A percentile compares a stretch with the other conserved stretches of the same genome.
These are phyloP conservation scores for Microcaecilia unicolor DNA, from an alignment of 2,797 vertebrate genomes.

Conservation along the genomic window DNA sequence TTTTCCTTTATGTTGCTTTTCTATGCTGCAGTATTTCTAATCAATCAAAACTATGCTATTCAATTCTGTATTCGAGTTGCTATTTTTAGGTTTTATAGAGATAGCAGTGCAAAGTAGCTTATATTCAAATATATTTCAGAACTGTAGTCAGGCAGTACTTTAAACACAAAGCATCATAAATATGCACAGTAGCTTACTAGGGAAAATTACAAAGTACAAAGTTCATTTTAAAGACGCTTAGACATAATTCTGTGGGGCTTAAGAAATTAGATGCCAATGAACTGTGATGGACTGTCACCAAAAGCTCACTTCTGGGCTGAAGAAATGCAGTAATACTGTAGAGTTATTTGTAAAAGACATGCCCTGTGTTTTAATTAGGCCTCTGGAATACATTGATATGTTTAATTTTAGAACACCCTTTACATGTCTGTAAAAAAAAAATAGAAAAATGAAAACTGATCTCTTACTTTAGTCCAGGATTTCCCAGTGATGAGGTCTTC, in stretches of 20 bases:
- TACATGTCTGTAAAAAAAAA: too few species aligned
- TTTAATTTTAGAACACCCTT: too few species aligned
- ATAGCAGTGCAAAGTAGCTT: not conserved
- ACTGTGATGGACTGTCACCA: not conserved
- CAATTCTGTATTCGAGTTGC: not conserved
- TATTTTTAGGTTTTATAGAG: not conserved
- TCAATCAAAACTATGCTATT: too few species aligned
- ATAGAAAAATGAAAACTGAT: too few species aligned
- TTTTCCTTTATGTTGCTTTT: too few species aligned
- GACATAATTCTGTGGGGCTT: not conserved
- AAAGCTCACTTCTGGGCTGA: not conserved
- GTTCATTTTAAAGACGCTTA: not conserved
- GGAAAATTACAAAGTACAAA: not conserved
- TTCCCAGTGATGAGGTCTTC: too few species aligned
- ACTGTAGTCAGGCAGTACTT: not conserved
- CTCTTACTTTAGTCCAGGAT: too few species aligned
- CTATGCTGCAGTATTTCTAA: too few species aligned
- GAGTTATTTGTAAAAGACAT: not conserved
- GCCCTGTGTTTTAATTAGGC: not conserved
- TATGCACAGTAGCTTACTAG: not conserved
- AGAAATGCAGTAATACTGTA: not conserved
- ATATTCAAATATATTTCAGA: not conserved
- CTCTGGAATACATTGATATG: too few species aligned
- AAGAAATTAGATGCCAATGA: not conserved
- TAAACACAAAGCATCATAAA: not conserved